Base-by-base conservation (phyloP, 2,113 vertebrate genomes). In the Lutjanus erythropterus region DNA sequence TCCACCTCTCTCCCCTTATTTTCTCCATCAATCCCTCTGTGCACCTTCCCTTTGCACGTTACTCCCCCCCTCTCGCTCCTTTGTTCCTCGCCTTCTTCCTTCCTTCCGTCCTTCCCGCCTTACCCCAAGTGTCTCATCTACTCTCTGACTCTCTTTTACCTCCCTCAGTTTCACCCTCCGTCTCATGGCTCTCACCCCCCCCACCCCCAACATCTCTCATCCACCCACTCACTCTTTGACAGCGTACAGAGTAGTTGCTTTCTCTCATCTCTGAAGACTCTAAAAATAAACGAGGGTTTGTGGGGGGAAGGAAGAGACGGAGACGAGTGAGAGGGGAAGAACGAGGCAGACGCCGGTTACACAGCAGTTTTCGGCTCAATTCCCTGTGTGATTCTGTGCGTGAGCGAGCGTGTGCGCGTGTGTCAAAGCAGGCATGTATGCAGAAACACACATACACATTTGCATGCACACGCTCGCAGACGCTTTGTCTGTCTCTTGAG, bases 231-330 rank as follows among this genome's bases (percentile, higher is more conserved):
- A 73, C 81, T 87, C 83, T 90, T 89, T 89, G 86, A 92, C 88
- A 85, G 89, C 44, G 71, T 71, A 77, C 80, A 75, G 87, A 86
- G 84, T 90, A 85, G 87, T 69, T 85, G 84, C 86, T 70, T 88
- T 84, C 87, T 83, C 87, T 89, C 81, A 82, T 90, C 86, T 88
- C 71, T 23, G 68, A 88, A 85, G 77, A 82, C 75, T 90, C 89
- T 90, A 91, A 92, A 91, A 92, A 92, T 91, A 91, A 92, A 91
- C 27, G 64, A 55, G 70, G 64, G 46, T 68, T n/a, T 69, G 87
- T 23, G 70, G n/a, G 71, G 31, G 61, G 53, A 27, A 11, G 59
- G 65, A 39, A 71, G 71, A 72, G 67, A 44, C 67, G 66, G 75
- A 62, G 71, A 52, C n/a, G 29, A 84, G 67, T 2, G 49, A 71